Conservation (phyloP, 2,113 vertebrate species). For the Kobus ellipsiprymnus region DNA sequence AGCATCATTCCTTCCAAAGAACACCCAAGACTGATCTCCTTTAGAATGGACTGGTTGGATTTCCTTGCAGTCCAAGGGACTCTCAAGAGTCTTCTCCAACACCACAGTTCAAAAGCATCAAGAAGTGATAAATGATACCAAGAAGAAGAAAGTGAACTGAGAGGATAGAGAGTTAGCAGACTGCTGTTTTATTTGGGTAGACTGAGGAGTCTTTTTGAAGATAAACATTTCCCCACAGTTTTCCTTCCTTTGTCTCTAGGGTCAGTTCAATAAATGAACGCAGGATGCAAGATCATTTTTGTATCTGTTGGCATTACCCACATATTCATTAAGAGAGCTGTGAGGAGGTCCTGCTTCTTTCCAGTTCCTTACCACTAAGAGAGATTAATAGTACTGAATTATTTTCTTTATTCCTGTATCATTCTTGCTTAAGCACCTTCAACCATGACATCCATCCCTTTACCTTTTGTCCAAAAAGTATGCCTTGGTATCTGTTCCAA, state of each 20-base stretch:
- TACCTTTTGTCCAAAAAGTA: neutral
- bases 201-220: neutral
- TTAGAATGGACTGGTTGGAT: too few species aligned
- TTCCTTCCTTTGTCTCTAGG: neutral
- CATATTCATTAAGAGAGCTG: neutral
- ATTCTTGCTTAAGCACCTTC: neutral
- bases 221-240: neutral
- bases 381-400: neutral
- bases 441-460: neutral
- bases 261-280: neutral
- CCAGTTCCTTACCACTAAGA: neutral
- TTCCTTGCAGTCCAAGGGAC: too few species aligned
- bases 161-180: neutral
- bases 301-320: neutral
- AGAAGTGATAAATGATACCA: neutral
- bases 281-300: neutral
- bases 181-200: neutral
- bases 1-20: too few species aligned
- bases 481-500: neutral
- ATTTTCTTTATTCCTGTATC: neutral
- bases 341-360: neutral
- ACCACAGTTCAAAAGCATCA: neutral
- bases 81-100: too few species aligned
- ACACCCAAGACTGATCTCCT: too few species aligned
- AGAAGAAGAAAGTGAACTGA: neutral